Conservation (phyloP, 2,113 vertebrate species). For the Gorilla gorilla region DNA sequence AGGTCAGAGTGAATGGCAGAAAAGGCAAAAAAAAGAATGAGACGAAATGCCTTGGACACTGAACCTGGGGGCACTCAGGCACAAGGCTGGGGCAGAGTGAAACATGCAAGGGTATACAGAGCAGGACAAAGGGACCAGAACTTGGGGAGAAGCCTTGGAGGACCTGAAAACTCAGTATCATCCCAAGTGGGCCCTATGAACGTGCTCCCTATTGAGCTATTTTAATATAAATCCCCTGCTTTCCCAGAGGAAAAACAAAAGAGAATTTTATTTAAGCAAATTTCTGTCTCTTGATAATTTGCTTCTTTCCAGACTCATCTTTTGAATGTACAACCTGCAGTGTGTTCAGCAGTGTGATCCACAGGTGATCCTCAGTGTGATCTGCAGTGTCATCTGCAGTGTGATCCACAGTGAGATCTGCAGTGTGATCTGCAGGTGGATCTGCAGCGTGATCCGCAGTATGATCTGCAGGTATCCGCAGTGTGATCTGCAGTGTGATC, state of each 20-base stretch:
- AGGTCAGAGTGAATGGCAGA: accelerated
- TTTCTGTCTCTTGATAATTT: background rate
- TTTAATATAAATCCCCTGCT: background rate
- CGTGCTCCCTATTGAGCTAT: background rate
- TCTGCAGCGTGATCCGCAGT: accelerated
- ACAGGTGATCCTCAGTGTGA: too few relatives aligned
- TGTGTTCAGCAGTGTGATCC: too few relatives aligned
- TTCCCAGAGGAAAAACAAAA: too few relatives aligned
- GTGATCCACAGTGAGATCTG: too few relatives aligned
- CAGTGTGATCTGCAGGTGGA: too few relatives aligned
- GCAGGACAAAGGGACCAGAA: background rate
- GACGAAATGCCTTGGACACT: too few relatives aligned
- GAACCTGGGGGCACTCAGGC: too few relatives aligned
- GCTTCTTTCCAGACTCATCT: background rate
- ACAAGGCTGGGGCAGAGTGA: background rate
- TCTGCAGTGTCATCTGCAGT: too few relatives aligned
- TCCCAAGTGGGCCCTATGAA: accelerated
- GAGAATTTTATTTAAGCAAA: too few relatives aligned
- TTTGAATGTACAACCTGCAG: background rate
- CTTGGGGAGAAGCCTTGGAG: background rate
- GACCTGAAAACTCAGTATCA: background rate
- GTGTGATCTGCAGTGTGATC: too few relatives aligned
- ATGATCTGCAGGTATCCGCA: too few relatives aligned
- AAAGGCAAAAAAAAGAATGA: background rate
- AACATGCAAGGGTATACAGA: background rate